Evolutionary conservation across 2,888 invertebrate genomes (phyloP), one percentile per base, ranked within the genome.

Genomic region (Orchesella flavescens): DNA sequence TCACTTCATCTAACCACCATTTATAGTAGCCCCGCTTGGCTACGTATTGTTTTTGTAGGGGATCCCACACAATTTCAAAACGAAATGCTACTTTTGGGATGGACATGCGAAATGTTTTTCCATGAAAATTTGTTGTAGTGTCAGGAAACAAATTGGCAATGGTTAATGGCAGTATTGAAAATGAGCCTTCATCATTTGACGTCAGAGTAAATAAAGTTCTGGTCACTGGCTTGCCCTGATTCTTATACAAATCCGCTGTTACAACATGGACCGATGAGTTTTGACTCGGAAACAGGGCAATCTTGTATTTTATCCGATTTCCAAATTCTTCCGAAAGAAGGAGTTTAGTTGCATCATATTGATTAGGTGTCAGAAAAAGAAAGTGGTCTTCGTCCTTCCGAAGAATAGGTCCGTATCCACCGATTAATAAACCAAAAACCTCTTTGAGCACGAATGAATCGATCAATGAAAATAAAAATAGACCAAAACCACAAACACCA

Each of bases 351-450:
- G 13, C 17, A 24, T n/a, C 12, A 12, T 2, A 19, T 43, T 59
- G 7, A 69, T 19, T 69, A 7, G 17, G 10, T 23, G 66, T 49
- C 0, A 84, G 1, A 72, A 84, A 80, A 44, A 84, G 2, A 59
- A 80, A 84, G 23, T 76, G n/a, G 24, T 84, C 84, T 59, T 84
- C 84, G 23, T 84, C 84, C n/a, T 84, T 84, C 21, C 79, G 15
- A 7, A 65, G 21, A 1, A 84, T 59, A 15, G 84, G 84, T 15
- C 24, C 68, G 23, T 78, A 84, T 0, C 61, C 21, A 1, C 73
- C 79, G 5, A 73, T 79, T 2, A 84, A 15, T 15, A 19, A 13
- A 1, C 66, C n/a, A 55, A 83, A 83, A 4, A 75, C 23, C 34
- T 34, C 34, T 34, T 34, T 34, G 34, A 34, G 10, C 19, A 72